Evolutionary conservation across 2,888 invertebrate species (phyloP).

Genomic region (Hypena proboscidalis): DNA sequence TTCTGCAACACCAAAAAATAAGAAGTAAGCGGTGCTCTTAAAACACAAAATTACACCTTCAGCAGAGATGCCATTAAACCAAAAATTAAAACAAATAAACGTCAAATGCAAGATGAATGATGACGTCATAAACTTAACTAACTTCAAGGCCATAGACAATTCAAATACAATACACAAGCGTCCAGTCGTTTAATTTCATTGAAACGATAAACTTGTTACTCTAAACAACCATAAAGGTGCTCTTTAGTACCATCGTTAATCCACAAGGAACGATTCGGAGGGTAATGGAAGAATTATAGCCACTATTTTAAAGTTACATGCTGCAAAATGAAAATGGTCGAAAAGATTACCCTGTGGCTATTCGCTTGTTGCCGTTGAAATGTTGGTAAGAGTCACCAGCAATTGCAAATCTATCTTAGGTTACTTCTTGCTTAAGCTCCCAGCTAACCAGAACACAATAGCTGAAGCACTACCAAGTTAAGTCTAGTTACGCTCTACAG

Average conservation of each 20-base stretch:
- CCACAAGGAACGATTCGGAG: slow-evolving; percentile 7
- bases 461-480: no score
- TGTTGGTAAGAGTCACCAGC: no score
- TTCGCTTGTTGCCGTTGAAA: no score
- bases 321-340: no score
- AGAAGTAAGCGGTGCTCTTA: no score
- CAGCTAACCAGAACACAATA: no score
- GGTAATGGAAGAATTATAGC: not conserved
- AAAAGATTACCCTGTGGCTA: slow-evolving; percentile 2
- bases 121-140: slow-evolving; percentile 30
- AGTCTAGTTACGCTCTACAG: no score
- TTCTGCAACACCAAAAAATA: no score
- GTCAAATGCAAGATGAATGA: not conserved
- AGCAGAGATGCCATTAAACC: not conserved
- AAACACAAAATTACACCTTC: no score
- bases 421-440: no score
- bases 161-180: slow-evolving; percentile 13
- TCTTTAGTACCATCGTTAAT: slow-evolving; percentile 18
- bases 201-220: slow-evolving; percentile 35
- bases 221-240: slow-evolving; percentile 31
- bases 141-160: slow-evolving; percentile 25
- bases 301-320: slow-evolving; percentile 1
- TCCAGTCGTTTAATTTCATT: slow-evolving; percentile 33
- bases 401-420: no score
- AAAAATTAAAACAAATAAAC: not conserved